phyloP scores from a whole-genome alignment of 2,797 vertebrate species.

The Rhodeus uyekii region DNA sequence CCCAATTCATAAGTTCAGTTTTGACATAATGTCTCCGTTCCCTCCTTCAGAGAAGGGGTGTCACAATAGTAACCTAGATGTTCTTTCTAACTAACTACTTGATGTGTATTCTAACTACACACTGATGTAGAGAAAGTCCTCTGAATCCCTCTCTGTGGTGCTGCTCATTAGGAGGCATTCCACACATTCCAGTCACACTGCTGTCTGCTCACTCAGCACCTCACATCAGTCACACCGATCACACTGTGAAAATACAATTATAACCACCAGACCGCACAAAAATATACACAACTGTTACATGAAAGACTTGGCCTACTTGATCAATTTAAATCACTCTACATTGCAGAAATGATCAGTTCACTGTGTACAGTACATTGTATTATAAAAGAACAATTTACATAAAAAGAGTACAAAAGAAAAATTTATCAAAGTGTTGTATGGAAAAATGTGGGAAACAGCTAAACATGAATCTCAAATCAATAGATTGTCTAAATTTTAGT shows the following conservation, averaged over 20 bases:
- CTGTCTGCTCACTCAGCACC: slow-evolving; percentile 18
- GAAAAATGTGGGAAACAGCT: neutral
- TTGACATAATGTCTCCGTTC: too few relatives aligned
- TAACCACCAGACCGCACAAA: neutral
- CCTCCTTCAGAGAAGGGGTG: too few relatives aligned
- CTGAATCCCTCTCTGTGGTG: neutral
- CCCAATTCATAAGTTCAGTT: too few relatives aligned
- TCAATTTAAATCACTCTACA: neutral
- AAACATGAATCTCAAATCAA: neutral
- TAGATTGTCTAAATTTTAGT: neutral
- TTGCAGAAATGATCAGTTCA: neutral
- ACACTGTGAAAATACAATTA: slow-evolving; percentile 5
- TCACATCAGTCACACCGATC: slow-evolving; percentile 11
- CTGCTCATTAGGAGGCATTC: slow-evolving; percentile 49
- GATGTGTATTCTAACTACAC: too few relatives aligned
- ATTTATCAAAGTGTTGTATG: too few relatives aligned
- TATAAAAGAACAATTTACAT: neutral
- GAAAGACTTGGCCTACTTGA: neutral
- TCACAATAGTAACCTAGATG: too few relatives aligned
- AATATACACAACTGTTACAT: neutral
- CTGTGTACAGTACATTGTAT: neutral
- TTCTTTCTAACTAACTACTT: neutral
- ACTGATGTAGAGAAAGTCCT: neutral
- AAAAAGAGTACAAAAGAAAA: neutral
- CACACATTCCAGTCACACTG: slow-evolving; percentile 38